phyloP scores from a whole-genome alignment of 2,113 vertebrate genomes.

The Antigone vipio region DNA sequence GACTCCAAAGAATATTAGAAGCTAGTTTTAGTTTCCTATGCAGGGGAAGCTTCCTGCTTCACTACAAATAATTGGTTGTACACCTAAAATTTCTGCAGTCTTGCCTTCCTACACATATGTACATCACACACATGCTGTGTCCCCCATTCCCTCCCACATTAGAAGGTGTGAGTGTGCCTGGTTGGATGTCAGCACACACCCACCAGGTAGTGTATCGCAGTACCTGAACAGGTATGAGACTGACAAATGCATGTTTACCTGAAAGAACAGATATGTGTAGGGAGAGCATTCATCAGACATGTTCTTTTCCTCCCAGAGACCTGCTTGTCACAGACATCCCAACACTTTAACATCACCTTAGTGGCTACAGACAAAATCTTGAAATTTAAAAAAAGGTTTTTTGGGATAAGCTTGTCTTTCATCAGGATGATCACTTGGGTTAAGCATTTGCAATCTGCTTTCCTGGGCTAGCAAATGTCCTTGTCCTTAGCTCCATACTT shows the following conservation, averaged over 20 bases:
- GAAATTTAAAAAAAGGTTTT: background rate
- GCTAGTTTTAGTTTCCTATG: background rate
- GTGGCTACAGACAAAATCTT: background rate
- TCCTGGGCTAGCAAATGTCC: background rate
- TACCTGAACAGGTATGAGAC: background rate
- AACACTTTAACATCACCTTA: background rate
- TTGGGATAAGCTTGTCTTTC: background rate
- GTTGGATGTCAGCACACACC: background rate
- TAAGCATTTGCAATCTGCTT: background rate
- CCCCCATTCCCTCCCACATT: rapidly evolving
- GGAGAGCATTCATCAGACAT: background rate
- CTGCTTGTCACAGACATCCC: background rate
- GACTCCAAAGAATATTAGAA: background rate
- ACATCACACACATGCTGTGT: background rate
- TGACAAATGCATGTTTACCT: background rate
- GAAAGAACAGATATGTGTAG: background rate
- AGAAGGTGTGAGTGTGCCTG: background rate
- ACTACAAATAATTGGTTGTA: background rate
- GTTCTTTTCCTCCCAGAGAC: background rate
- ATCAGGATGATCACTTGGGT: background rate
- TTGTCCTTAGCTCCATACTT: background rate
- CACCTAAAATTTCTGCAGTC: background rate
- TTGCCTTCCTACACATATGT: background rate
- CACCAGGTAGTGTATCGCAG: background rate
- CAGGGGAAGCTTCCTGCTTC: background rate